phyloP scores from a whole-genome alignment of 2,888 invertebrate genomes.

The Stictocephala bisonia region DNA sequence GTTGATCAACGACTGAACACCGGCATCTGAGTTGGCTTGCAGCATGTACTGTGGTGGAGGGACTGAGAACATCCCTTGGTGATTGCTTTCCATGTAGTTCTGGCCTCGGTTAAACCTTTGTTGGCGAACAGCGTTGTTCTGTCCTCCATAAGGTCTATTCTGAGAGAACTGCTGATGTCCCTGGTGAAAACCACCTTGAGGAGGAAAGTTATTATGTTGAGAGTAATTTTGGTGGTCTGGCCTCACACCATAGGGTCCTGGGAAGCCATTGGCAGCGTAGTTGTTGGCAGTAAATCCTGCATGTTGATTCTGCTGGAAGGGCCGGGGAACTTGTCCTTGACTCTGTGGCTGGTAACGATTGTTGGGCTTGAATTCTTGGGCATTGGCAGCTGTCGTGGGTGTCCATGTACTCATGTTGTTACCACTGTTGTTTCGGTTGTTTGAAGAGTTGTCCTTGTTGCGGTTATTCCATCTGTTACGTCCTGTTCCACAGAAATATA shows the following conservation, averaged over 20 bases:
- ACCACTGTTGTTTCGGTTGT: slow-evolving; percentile 51
- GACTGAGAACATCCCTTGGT: slow-evolving; percentile 45
- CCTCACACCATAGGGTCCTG: too few relatives aligned
- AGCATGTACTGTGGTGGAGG: slow-evolving; percentile 43
- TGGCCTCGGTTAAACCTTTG: slow-evolving; percentile 61
- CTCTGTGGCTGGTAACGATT: slow-evolving; percentile 35
- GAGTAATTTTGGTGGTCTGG: too few relatives aligned
- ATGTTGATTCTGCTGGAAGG: slow-evolving; percentile 34
- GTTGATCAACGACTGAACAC: slow-evolving; percentile 70
- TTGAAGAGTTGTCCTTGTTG: slow-evolving; percentile 60
- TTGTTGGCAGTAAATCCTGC: too few relatives aligned
- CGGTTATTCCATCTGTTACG: slow-evolving; percentile 65
- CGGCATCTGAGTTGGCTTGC: slow-evolving; percentile 63
- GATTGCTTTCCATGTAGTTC: slow-evolving; percentile 34
- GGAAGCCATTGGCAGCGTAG: slow-evolving; percentile 71
- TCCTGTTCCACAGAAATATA: too few relatives aligned
- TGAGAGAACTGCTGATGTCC: slow-evolving; percentile 26
- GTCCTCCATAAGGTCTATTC: slow-evolving; percentile 43
- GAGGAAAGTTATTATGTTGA: too few relatives aligned
- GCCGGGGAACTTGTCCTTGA: background rate
- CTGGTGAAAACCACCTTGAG: slow-evolving; percentile 38
- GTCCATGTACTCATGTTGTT: slow-evolving; percentile 53
- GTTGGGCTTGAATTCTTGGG: slow-evolving; percentile 56
- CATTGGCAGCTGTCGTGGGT: slow-evolving; percentile 66
- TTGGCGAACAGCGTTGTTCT: slow-evolving; percentile 43